phyloP scores from a whole-genome alignment of 2,797 vertebrate genomes.

The Gallinago stenura region DNA sequence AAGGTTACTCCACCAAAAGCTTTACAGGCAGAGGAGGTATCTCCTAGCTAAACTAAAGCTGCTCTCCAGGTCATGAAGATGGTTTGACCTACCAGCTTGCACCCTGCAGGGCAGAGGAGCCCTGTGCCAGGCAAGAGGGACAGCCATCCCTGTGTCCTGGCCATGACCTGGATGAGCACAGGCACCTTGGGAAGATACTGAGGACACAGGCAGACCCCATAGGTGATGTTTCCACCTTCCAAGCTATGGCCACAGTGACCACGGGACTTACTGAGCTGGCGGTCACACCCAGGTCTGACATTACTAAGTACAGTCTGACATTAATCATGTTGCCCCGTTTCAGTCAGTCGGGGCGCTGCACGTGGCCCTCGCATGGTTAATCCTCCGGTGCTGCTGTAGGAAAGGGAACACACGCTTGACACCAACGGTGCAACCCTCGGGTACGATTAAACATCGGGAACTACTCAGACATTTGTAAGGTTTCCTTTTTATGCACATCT shows the following conservation, averaged over 20 bases:
- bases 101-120: background rate
- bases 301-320: background rate
- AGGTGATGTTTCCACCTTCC: background rate
- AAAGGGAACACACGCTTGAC: constrained; percentile 20
- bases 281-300: background rate
- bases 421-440: background rate
- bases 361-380: background rate
- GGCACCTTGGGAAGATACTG: rapidly evolving
- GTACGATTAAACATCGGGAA: constrained; percentile 53
- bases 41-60: background rate
- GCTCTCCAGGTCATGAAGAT: background rate
- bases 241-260: background rate
- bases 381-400: background rate
- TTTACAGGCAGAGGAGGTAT: background rate
- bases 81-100: background rate
- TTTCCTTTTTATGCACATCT: constrained; percentile 58
- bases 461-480: constrained; percentile 16
- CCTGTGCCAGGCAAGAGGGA: background rate
- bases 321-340: background rate
- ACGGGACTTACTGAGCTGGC: rapidly evolving
- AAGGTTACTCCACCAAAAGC: background rate
- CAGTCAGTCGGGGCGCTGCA: background rate
- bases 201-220: rapidly evolving
- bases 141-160: background rate
- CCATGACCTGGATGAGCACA: rapidly evolving